A percentile compares a stretch with the other conserved stretches of the same genome.
phyloP scores from a whole-genome alignment of 35 echinoderm and acorn worm genomes.

The Heliocidaris tuberculata region DNA sequence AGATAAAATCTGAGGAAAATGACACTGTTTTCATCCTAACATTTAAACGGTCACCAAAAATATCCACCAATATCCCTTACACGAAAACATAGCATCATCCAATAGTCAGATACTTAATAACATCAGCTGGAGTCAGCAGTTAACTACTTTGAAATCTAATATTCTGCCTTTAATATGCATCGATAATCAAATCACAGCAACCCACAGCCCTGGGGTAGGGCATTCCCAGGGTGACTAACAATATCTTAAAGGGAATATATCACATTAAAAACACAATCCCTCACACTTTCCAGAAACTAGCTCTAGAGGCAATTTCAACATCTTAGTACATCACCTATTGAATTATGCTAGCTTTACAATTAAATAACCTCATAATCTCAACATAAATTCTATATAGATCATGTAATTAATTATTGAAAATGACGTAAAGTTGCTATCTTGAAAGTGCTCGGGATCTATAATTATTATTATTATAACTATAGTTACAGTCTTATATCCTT shows the following conservation, averaged over 20 bases:
- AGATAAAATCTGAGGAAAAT: neutral
- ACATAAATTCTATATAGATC: too few species aligned
- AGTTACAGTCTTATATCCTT: too few species aligned
- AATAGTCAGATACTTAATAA: neutral
- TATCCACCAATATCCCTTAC: neutral
- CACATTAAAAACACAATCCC: neutral
- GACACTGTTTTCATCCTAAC: neutral
- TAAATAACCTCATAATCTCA: too few species aligned
- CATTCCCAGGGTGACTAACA: neutral
- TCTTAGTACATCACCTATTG: too few species aligned
- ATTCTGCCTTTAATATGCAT: neutral
- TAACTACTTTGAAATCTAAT: neutral
- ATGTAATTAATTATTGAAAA: too few species aligned
- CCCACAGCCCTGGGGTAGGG: neutral
- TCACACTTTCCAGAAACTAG: neutral
- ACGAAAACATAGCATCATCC: neutral
- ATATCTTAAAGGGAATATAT: neutral
- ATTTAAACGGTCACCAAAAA: too few species aligned
- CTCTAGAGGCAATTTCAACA: neutral
- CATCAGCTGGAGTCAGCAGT: neutral
- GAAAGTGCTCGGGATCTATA: too few species aligned
- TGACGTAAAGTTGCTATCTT: too few species aligned
- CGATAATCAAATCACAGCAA: neutral
- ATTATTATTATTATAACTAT: too few species aligned
- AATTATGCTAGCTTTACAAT: too few species aligned